Conservation (phyloP, 2,797 vertebrate species). For the Cryptoblepharus egeriae region DNA sequence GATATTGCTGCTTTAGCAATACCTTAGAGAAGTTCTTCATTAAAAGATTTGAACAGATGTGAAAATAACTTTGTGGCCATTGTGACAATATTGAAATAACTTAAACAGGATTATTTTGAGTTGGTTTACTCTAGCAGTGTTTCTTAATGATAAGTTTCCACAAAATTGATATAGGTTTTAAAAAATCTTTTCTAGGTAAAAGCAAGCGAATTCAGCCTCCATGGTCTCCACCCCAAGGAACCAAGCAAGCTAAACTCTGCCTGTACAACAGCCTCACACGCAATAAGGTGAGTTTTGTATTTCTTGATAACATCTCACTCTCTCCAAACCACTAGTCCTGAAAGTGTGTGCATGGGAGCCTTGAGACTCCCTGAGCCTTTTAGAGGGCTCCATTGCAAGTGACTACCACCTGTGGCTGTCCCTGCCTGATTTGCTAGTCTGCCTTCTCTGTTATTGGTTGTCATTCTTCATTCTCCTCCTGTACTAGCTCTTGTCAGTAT, state of each 20-base stretch:
- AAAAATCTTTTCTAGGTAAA: conserved; percentile 77
- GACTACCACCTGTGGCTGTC: too few relatives aligned
- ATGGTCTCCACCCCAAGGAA: conserved; percentile 86
- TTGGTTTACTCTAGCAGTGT: not conserved
- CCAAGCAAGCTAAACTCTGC: conserved; percentile 81
- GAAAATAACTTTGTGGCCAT: too few relatives aligned
- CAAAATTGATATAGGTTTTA: not conserved
- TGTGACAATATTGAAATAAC: conserved; percentile 6
- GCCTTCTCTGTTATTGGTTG: too few relatives aligned
- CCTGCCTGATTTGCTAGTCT: too few relatives aligned
- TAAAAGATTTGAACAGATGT: not conserved
- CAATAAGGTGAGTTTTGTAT: conserved; percentile 81
- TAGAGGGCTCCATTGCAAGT: too few relatives aligned
- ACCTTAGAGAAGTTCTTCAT: not conserved
- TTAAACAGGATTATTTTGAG: not conserved
- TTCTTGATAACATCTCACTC: not conserved
- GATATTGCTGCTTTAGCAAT: not conserved
- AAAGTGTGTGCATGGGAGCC: too few relatives aligned
- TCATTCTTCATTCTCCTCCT: too few relatives aligned
- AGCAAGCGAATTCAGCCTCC: conserved; percentile 86
- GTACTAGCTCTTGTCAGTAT: too few relatives aligned
- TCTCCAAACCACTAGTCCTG: not conserved
- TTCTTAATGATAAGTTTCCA: not conserved
- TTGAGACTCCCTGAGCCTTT: too few relatives aligned
- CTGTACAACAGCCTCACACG: conserved; percentile 98